Base-by-base conservation (phyloP, 2,797 vertebrate species). In the Typhlichthys subterraneus region DNA sequence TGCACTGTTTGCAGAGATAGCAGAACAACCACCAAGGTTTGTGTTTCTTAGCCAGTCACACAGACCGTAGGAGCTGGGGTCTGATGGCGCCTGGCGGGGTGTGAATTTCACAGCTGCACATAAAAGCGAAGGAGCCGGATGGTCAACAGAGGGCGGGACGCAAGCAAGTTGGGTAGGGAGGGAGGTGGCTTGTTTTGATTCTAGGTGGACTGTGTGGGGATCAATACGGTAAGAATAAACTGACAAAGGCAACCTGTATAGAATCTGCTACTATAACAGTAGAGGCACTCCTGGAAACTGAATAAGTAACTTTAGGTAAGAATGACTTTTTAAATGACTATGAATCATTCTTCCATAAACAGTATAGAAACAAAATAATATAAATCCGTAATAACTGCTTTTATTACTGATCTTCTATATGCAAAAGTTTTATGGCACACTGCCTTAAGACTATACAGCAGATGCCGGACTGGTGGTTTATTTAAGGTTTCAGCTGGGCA, bases 41-140 rank as follows among this genome's bases (percentile, higher is more conserved):
- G 76, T 87, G 64, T 88, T 81, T 67, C 81, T 86, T 85, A 77
- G 80, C 79, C 71, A 38, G 59, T 79, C 66, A 73, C 17, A 67
- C 70, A 72, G 73, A 65, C 78, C 70, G 69, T 77, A 72, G 33
- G 59, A 67, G 63, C 63, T 63, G 57, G 59, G 75, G 83, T 87
- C 82, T 81, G 68, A 80, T 74, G 77, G 73, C 59, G 70, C 72
- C 81, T 78, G 58, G 71, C 75, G 69, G 83, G 81, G 79, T 89
- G 89, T 86, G 88, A 92, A 90, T 86, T 83, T 86, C 85, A 82
- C 90, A 92, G 89, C 89, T 91, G 89, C 88, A 87, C 77, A 86
- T 91, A 77, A 91, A 92, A 89, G 85, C 59, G 53, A 23, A 65
- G 77, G 31, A 63, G 79, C 74, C 10, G 46, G 14, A 57, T 9